phyloP scores from a whole-genome alignment of 2,797 vertebrate species.

The Pterois miles region DNA sequence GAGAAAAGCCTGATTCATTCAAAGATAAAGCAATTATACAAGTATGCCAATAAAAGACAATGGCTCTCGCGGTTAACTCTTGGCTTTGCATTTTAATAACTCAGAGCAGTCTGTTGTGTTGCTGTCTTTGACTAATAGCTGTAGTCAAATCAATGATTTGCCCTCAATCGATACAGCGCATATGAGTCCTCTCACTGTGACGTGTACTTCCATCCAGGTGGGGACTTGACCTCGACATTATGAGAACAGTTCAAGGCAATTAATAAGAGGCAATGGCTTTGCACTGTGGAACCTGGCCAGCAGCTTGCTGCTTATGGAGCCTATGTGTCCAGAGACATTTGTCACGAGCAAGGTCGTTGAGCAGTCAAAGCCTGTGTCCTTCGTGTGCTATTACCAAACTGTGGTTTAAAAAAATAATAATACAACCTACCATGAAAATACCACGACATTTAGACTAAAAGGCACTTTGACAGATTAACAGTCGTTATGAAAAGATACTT shows the following conservation, averaged over 20 bases:
- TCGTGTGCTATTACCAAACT: neutral
- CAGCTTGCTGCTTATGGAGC: constrained; percentile 20
- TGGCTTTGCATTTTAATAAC: constrained; percentile 12
- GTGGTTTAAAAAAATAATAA: neutral
- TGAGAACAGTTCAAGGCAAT: constrained; percentile 44
- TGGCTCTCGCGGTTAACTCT: neutral
- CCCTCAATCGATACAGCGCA: neutral
- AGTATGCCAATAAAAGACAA: neutral
- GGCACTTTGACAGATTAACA: constrained; percentile 10
- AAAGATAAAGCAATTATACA: constrained; percentile 10
- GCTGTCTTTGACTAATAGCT: constrained; percentile 18
- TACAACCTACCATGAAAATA: neutral
- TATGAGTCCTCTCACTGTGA: constrained; percentile 2
- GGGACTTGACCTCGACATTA: constrained; percentile 41
- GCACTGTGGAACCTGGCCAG: constrained; percentile 3
- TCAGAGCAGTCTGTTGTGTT: neutral
- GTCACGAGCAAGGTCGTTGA: constrained; percentile 46
- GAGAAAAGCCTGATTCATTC: neutral
- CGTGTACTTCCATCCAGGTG: constrained; percentile 7
- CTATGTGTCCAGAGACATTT: constrained; percentile 30
- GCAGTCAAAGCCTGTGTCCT: constrained; percentile 13
- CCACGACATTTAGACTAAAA: constrained; percentile 9
- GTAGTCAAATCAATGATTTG: constrained; percentile 20
- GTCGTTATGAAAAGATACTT: constrained; percentile 5
- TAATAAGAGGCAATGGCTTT: constrained; percentile 47